Evolutionary conservation across 1,140 invertebrate genomes (phyloP).

Genomic region (Drosophila nikananu): DNA sequence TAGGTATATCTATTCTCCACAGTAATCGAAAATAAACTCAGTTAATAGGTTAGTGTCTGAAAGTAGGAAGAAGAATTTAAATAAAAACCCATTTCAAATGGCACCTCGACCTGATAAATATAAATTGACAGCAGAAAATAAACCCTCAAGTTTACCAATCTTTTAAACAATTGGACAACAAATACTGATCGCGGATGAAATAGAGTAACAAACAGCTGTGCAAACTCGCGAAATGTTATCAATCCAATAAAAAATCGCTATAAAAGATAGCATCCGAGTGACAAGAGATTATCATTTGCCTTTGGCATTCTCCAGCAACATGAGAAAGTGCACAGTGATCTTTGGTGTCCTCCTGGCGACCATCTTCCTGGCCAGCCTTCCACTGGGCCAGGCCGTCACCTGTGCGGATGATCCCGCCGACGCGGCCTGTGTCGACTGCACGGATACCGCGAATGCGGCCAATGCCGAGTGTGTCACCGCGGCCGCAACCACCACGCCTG

Average conservation of each 20-base stretch:
- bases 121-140: not conserved
- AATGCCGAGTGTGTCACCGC: not conserved
- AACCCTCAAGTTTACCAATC: not conserved
- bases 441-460: not conserved
- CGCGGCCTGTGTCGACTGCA: not conserved
- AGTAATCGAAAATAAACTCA: not conserved
- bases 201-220: not conserved
- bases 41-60: too few relatives aligned
- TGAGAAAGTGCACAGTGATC: conserved; percentile 5
- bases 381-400: conserved; percentile 1
- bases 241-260: not conserved
- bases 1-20: not conserved
- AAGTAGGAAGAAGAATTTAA: not conserved
- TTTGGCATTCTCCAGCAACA: conserved; percentile 5
- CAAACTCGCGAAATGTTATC: not conserved
- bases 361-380: conserved; percentile 8
- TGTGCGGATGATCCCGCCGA: not conserved
- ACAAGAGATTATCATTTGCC: too few relatives aligned
- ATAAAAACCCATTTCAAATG: not conserved
- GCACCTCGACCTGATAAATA: not conserved
- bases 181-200: not conserved
- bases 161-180: not conserved
- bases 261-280: not conserved
- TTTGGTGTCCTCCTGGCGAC: conserved; percentile 2
- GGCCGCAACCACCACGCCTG: not conserved